These are phyloP conservation scores for Sapayoa aenigma DNA, from an alignment of 2,113 vertebrate genomes.

Conservation along the genomic window DNA sequence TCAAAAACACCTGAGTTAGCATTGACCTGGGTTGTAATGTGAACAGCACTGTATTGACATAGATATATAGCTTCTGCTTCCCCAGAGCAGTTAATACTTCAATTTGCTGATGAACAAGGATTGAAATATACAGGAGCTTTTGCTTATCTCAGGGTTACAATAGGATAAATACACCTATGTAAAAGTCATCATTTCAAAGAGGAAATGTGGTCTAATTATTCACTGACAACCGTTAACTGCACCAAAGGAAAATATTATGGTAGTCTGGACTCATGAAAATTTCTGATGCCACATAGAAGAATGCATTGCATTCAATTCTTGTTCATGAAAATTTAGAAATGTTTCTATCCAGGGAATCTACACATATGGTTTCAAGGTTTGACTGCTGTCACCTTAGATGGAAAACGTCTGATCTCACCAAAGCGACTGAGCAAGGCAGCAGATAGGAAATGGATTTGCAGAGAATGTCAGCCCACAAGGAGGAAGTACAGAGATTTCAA, in stretches of 20 bases:
- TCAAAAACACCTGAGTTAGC: not conserved
- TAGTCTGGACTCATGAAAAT: not conserved
- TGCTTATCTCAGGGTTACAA: not conserved
- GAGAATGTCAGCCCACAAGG: fast-evolving
- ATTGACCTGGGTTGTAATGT: not conserved
- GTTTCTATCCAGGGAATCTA: not conserved
- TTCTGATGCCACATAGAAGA: not conserved
- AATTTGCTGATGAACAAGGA: not conserved
- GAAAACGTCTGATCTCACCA: not conserved
- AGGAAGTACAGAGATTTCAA: not conserved
- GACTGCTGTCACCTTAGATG: not conserved
- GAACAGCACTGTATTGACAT: fast-evolving
- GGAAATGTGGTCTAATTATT: not conserved
- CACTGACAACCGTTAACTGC: not conserved
- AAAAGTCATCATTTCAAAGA: not conserved
- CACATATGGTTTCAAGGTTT: not conserved
- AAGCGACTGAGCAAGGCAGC: not conserved
- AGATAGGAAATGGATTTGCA: not conserved
- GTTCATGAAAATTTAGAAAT: not conserved
- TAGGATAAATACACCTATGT: not conserved
- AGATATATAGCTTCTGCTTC: not conserved
- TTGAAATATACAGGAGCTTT: not conserved
- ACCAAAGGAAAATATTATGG: not conserved
- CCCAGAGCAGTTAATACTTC: not conserved
- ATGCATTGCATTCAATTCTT: not conserved